Conservation (phyloP, 2,797 vertebrate genomes). For the Takifugu rubripes region DNA sequence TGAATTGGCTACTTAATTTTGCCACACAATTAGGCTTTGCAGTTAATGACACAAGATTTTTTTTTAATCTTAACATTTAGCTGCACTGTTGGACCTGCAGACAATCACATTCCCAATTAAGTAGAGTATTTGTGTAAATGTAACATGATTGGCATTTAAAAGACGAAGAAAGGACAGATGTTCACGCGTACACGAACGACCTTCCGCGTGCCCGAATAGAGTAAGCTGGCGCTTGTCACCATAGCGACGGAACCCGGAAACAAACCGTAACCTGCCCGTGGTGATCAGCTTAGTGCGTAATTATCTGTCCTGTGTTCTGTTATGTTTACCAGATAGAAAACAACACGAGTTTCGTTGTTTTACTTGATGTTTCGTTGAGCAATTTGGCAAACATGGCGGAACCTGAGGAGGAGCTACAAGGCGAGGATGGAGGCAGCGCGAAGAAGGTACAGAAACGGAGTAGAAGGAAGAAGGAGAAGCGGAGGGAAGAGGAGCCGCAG, state of each 20-base stretch:
- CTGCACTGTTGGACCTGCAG: no score
- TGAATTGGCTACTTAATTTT: no score
- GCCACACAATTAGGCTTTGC: no score
- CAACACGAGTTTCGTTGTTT: constrained; percentile 3
- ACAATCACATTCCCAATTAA: no score
- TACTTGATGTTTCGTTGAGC: constrained; percentile 6
- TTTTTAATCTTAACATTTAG: no score
- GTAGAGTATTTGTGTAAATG: no score
- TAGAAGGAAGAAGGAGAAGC: constrained; percentile 14
- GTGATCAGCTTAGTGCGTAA: constrained; percentile 33
- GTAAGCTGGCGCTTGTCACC: constrained; percentile 38
- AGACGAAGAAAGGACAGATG: no score
- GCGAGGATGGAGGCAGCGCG: constrained; percentile 16
- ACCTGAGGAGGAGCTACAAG: constrained; percentile 19
- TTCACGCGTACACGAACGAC: neutral
- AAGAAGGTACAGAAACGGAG: constrained; percentile 25
- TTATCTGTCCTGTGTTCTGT: constrained; percentile 1
- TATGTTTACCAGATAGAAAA: constrained; percentile 16
- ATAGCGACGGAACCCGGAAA: constrained; percentile 62
- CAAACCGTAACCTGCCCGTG: constrained; percentile 12
- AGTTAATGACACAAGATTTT: no score
- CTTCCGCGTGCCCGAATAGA: constrained; percentile 19
- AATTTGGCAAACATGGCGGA: constrained; percentile 45
- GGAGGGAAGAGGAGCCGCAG: constrained; percentile 12
- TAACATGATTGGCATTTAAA: no score